These are phyloP conservation scores for Caenorhabditis japonica DNA, from an alignment of 2,888 invertebrate genomes.

Conservation along the genomic window DNA sequence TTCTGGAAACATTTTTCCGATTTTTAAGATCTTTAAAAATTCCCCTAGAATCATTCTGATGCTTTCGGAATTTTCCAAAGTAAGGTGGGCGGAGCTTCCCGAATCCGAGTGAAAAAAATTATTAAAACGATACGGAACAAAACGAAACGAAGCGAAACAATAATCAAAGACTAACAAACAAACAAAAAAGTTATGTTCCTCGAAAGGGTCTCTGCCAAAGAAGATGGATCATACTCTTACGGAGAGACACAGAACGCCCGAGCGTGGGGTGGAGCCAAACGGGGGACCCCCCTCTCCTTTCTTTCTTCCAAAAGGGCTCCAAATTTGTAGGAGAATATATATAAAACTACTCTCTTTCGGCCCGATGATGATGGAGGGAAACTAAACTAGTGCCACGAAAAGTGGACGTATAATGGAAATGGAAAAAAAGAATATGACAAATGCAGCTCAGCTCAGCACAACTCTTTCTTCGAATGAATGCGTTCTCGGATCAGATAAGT, in stretches of 20 bases:
- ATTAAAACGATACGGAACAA: neutral
- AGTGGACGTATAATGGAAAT: too few species aligned
- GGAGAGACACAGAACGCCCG: slow-evolving; percentile 23
- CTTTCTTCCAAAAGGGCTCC: too few species aligned
- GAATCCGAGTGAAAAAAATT: too few species aligned
- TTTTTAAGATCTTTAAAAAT: too few species aligned
- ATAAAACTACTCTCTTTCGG: neutral
- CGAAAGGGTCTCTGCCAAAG: neutral
- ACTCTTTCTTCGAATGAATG: neutral
- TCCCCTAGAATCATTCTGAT: too few species aligned
- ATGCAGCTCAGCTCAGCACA: too few species aligned
- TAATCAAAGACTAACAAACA: too few species aligned
- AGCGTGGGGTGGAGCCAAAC: slow-evolving; percentile 27
- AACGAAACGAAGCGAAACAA: neutral
- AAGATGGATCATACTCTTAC: slow-evolving; percentile 7
- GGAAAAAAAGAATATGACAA: too few species aligned
- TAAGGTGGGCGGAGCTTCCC: too few species aligned
- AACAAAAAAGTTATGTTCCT: neutral
- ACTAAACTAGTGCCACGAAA: too few species aligned
- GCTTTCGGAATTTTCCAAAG: too few species aligned
- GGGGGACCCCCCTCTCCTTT: slow-evolving; percentile 30
- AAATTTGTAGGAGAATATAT: slow-evolving; percentile 34
- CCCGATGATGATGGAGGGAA: slow-evolving; percentile 32
- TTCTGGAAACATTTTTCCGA: too few species aligned
- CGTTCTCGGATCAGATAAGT: slow-evolving; percentile 35